phyloP scores from a whole-genome alignment of 2,113 vertebrate species.

The Platichthys flesus region DNA sequence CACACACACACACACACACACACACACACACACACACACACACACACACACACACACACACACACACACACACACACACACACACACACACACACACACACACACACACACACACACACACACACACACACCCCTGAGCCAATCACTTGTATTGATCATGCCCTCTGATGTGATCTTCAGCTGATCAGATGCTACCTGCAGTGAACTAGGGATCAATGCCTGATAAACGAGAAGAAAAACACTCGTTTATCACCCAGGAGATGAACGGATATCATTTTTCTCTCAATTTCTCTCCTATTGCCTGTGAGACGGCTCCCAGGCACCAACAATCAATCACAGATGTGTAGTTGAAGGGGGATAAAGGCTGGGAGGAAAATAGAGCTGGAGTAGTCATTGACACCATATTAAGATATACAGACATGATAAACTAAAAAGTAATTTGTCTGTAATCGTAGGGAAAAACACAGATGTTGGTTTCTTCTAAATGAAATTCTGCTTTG shows the following conservation, averaged over 20 bases:
- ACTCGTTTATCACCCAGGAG: slow-evolving; percentile 80
- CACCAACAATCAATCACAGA: slow-evolving; percentile 76
- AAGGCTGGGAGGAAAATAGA: slow-evolving; percentile 58
- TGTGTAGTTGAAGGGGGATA: slow-evolving; percentile 68
- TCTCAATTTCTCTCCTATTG: slow-evolving; percentile 79
- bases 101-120: slow-evolving; percentile 22
- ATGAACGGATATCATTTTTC: slow-evolving; percentile 81
- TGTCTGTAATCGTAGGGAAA: slow-evolving; percentile 15
- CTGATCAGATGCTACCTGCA: slow-evolving; percentile 81
- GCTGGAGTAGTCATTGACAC: slow-evolving; percentile 62
- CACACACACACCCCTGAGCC: slow-evolving; percentile 45
- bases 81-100: slow-evolving; percentile 25
- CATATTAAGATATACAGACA: slow-evolving; percentile 58
- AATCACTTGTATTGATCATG: slow-evolving; percentile 79
- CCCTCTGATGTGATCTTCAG: slow-evolving; percentile 77
- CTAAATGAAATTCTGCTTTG: neutral
- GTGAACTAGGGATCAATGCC: slow-evolving; percentile 77
- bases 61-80: slow-evolving; percentile 26
- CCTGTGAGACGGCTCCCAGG: slow-evolving; percentile 65
- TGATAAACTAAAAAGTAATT: slow-evolving; percentile 43
- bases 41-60: slow-evolving; percentile 22
- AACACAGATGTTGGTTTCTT: neutral
- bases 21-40: slow-evolving; percentile 25
- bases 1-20: slow-evolving; percentile 29
- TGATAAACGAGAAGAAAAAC: slow-evolving; percentile 82